Conservation (phyloP, 1,140 invertebrate species). For the Calliopsis andreniformis region DNA sequence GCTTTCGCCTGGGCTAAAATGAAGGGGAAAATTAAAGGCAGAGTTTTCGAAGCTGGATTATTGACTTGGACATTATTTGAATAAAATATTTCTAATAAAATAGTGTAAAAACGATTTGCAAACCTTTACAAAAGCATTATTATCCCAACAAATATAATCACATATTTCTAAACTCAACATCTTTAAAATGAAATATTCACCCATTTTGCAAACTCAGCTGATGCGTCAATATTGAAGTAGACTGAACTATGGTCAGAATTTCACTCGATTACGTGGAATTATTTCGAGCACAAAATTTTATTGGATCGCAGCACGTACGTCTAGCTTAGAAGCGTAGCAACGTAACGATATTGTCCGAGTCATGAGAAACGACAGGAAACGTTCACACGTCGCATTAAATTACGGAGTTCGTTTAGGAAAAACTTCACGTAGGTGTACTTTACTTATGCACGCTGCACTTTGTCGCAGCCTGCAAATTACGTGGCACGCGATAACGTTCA, state of each 20-base stretch:
- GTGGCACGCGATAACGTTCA: slow-evolving; percentile 21
- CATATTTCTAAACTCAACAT: too few species aligned
- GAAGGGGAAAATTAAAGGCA: too few species aligned
- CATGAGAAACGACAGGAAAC: slow-evolving; percentile 44
- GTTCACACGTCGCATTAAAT: slow-evolving; percentile 47
- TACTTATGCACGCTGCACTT: slow-evolving; percentile 27
- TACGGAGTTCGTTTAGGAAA: slow-evolving; percentile 38
- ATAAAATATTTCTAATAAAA: too few species aligned
- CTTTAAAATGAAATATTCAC: slow-evolving; percentile 8
- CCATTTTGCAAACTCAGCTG: neutral
- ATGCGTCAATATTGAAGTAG: neutral
- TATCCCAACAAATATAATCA: too few species aligned
- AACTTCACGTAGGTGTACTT: slow-evolving; percentile 42
- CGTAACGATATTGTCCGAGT: slow-evolving; percentile 38
- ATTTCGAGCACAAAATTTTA: slow-evolving; percentile 16
- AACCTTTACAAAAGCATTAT: too few species aligned
- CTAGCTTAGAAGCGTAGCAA: neutral
- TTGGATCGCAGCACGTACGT: slow-evolving; percentile 24
- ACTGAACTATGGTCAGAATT: neutral
- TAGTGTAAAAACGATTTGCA: too few species aligned
- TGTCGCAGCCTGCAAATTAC: slow-evolving; percentile 26
- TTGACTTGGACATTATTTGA: too few species aligned
- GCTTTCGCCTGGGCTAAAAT: slow-evolving; percentile 46
- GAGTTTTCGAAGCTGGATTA: slow-evolving; percentile 41
- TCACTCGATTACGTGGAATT: slow-evolving; percentile 21